phyloP scores from a whole-genome alignment of 23 tunicate species.

The Oikopleura dioica region DNA sequence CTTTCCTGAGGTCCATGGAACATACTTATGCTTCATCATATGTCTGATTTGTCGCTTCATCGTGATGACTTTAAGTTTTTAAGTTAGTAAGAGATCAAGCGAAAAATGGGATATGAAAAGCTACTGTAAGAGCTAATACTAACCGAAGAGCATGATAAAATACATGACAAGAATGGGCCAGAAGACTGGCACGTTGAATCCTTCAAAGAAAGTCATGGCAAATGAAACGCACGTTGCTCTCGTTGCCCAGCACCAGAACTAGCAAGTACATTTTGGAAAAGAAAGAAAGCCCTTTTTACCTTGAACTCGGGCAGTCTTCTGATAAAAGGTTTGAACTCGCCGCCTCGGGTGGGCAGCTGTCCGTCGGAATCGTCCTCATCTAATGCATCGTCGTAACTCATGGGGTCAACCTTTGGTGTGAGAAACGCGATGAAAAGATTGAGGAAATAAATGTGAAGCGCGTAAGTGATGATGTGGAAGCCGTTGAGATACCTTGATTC shows the following conservation, averaged over 20 bases:
- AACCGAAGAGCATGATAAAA: conserved; percentile 63
- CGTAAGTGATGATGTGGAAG: conserved; percentile 93
- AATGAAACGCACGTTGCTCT: conserved; percentile 43
- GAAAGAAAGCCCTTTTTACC: conserved; percentile 22
- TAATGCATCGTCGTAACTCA: conserved; percentile 30
- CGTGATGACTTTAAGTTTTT: no score
- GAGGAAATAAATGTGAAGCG: conserved; percentile 72
- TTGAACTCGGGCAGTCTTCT: conserved; percentile 80
- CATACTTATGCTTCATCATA: conserved; percentile 77
- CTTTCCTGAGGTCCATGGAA: conserved; percentile 83
- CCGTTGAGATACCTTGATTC: conserved; percentile 22
- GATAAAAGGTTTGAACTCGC: conserved; percentile 81
- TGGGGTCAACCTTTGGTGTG: conserved; percentile 91
- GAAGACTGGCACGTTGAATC: conserved; percentile 88
- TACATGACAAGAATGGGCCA: conserved; percentile 99
- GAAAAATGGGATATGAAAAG: no score
- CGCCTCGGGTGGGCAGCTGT: conserved; percentile 40
- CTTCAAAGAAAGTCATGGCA: conserved; percentile 45
- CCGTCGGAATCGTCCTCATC: conserved; percentile 41
- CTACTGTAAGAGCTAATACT: no score
- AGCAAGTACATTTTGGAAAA: background rate
- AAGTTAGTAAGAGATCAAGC: no score
- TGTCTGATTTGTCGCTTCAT: conserved; percentile 97
- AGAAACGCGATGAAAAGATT: conserved; percentile 90
- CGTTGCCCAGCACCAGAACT: conserved; percentile 30